These are phyloP conservation scores for Bombylius discolor DNA, from an alignment of 2,888 invertebrate genomes.

Conservation along the genomic window DNA sequence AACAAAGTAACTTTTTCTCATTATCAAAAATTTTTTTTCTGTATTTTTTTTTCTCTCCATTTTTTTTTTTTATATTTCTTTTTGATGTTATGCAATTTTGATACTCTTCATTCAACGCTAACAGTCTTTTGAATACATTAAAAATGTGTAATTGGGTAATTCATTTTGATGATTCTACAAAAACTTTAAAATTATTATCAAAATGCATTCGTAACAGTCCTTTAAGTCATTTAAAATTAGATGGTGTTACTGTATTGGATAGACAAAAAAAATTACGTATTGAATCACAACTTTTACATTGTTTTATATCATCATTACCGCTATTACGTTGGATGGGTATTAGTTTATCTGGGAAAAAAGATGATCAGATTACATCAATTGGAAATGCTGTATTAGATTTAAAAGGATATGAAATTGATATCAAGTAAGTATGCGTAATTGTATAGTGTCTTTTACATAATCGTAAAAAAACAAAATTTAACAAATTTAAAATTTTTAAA, in stretches of 20 bases:
- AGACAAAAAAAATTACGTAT: constrained; percentile 22
- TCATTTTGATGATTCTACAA: constrained; percentile 23
- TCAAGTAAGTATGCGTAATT: constrained; percentile 19
- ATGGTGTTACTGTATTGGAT: constrained; percentile 25
- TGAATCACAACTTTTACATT: constrained; percentile 23
- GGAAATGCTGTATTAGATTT: constrained; percentile 25
- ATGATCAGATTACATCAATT: constrained; percentile 24
- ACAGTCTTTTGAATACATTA: constrained; percentile 23
- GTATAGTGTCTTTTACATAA: too few species aligned
- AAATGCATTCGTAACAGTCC: constrained; percentile 24
- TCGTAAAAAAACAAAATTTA: neutral
- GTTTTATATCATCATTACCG: constrained; percentile 22
- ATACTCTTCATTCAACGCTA: neutral
- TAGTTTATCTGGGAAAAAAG: constrained; percentile 23
- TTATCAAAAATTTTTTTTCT: too few species aligned
- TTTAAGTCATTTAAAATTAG: constrained; percentile 25
- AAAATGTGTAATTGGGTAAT: constrained; percentile 28
- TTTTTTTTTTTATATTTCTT: neutral
- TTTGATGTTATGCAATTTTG: too few species aligned
- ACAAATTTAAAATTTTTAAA: too few species aligned
- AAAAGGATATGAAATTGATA: constrained; percentile 26
- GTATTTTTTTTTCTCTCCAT: neutral
- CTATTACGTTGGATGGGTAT: constrained; percentile 25
- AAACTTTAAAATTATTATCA: constrained; percentile 22
- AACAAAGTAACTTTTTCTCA: too few species aligned